Evolutionary conservation across 2,113 vertebrate species (phyloP), one percentile per base, ranked within the genome.

Genomic region (Megaleporinus macrocephalus): DNA sequence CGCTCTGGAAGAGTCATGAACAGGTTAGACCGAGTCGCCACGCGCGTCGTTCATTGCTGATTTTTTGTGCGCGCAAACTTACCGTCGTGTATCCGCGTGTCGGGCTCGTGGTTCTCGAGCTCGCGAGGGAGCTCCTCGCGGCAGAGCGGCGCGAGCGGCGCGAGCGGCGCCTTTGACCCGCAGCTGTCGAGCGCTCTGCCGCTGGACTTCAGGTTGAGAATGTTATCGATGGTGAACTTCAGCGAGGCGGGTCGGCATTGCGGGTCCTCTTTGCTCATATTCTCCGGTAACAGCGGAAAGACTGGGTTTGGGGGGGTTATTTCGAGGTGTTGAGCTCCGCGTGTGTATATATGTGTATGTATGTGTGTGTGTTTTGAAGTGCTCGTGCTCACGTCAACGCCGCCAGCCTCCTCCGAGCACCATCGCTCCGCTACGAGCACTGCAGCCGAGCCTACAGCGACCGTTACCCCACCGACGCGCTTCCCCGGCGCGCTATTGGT

Each of bases 161-260:
- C 33, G 30, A 57, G 80, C 51, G 70, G 44, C 13, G 76, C 73
- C 51, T 88, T 88, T 1, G 90, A 81, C 29, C 85, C 91, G 87
- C 89, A 89, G 33, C 88, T 88, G 88, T 89, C 92, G 82, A 82
- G 53, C 55, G 83, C 87, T 61, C 89, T 91, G 78, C 88, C 89
- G 84, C 84, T 92, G 13, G 91, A 89, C 76, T 94, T 94, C 13
- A 93, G 89, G 84, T 94, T 95, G 49, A 95, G 91, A 16, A 95
- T 95, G 80, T 92, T 93, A 84, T 95, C 94, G 86, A 95, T 95
- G 0, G 94, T 95, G 80, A 95, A 95, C 83, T 92, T 95, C 27
- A 95, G 88, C 81, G 94, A 92, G 82, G 92, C 91, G 83, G 93
- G 91, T 87, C 92, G 91, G 82, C 94, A 94, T 92, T 92, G 84